Percentiles rank a stretch among this genome's conserved stretches.
These are phyloP conservation scores for Chalcosyrphus nemorum DNA, from an alignment of 2,888 invertebrate species.

Conservation along the genomic window DNA sequence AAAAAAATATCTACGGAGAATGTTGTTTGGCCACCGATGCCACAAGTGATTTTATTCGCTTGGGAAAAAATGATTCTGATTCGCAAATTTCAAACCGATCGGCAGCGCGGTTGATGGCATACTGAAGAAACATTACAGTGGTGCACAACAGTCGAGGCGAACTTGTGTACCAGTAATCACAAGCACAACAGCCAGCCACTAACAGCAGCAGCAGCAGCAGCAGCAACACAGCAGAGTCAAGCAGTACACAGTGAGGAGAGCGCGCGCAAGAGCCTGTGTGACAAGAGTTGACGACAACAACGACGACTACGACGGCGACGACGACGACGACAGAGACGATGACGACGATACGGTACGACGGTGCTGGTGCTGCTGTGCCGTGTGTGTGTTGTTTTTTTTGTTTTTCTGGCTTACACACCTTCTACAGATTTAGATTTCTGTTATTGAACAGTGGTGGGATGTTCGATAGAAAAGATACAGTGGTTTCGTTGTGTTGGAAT, in stretches of 20 bases:
- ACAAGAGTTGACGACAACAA: conserved; percentile 46
- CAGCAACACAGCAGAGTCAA: conserved; percentile 6
- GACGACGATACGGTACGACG: conserved; percentile 2
- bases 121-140: conserved; percentile 72
- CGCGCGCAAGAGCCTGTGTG: conserved; percentile 66
- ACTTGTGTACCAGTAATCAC: conserved; percentile 54
- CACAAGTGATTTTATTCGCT: conserved; percentile 64
- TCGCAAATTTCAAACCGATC: conserved; percentile 73
- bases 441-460: conserved; percentile 51
- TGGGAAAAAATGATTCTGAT: conserved; percentile 51
- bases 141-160: conserved; percentile 70
- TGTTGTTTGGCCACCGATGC: conserved; percentile 71
- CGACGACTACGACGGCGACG: too few relatives aligned
- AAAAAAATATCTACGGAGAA: conserved; percentile 35
- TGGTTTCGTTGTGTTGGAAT: neutral
- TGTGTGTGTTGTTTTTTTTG: neutral
- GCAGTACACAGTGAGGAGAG: conserved; percentile 39
- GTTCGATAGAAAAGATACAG: conserved; percentile 13
- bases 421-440: conserved; percentile 47
- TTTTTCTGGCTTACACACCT: neutral
- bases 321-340: neutral
- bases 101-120: conserved; percentile 73
- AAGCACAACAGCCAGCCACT: too few relatives aligned
- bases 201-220: neutral
- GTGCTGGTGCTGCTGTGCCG: conserved; percentile 4